Percentiles rank a stretch among this genome's conserved stretches.
These are phyloP conservation scores for Pantala flavescens DNA, from an alignment of 1,140 invertebrate genomes.

Conservation along the genomic window DNA sequence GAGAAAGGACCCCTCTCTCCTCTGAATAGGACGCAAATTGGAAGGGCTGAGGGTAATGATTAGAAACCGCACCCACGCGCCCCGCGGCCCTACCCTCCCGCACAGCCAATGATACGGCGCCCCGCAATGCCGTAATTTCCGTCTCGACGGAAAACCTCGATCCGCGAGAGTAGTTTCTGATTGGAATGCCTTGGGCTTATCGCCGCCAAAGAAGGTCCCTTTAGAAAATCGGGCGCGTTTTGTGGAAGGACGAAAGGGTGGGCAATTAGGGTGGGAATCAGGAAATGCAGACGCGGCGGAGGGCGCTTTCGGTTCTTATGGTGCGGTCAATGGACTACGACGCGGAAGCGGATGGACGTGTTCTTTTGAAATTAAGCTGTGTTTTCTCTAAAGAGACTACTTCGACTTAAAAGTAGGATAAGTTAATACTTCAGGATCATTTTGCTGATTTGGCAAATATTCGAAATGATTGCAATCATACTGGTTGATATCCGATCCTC, in stretches of 20 bases:
- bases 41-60: neutral
- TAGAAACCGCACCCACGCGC: neutral
- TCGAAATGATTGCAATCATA: no score
- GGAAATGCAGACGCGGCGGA: neutral
- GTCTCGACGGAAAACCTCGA: neutral
- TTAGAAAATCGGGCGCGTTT: neutral
- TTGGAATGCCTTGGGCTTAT: neutral
- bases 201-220: neutral
- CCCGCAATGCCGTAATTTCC: neutral
- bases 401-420: no score
- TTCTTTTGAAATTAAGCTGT: no score
- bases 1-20: neutral
- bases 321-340: neutral
- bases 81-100: neutral
- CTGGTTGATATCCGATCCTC: no score
- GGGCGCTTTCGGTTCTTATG: neutral
- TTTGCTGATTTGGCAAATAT: no score
- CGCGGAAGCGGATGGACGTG: neutral
- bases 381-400: no score
- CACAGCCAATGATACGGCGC: neutral
- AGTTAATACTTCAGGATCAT: no score
- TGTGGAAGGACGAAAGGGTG: neutral
- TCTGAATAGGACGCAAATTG: neutral
- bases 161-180: constrained; percentile 4
- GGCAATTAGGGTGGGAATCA: neutral